Percentiles rank a stretch among this genome's conserved stretches.
phyloP scores from a whole-genome alignment of 35 echinoderm and acorn worm genomes.

The Hemicentrotus pulcherrimus region DNA sequence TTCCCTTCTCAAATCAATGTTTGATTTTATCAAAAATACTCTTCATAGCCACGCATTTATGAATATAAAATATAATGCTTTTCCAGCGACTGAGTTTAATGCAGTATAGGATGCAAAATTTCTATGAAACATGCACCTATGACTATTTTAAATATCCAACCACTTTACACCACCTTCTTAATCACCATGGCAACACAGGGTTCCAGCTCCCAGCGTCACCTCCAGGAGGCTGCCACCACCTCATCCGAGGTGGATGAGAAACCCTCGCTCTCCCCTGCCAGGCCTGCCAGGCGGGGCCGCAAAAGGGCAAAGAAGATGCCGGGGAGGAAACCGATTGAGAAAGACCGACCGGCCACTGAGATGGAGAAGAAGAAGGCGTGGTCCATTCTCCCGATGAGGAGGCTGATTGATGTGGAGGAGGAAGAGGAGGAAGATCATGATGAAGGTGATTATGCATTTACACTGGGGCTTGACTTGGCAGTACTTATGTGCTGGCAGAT shows the following conservation, averaged over 20 bases:
- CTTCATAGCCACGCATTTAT: too few species aligned
- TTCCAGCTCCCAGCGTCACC: slow-evolving; percentile 25
- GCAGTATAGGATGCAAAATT: too few species aligned
- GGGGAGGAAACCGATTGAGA: background rate
- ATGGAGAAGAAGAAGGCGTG: slow-evolving; percentile 38
- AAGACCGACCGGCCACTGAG: slow-evolving; percentile 14
- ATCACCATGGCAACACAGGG: background rate
- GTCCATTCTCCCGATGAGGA: slow-evolving; percentile 25
- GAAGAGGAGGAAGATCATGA: slow-evolving; percentile 1
- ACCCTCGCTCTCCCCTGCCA: background rate
- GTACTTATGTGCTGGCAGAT: too few species aligned
- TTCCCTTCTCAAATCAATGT: too few species aligned
- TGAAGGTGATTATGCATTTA: background rate
- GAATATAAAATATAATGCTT: too few species aligned
- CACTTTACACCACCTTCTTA: background rate
- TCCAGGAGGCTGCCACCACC: background rate
- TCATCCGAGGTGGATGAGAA: background rate
- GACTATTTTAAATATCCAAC: too few species aligned
- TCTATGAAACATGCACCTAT: too few species aligned
- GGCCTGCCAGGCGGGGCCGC: background rate
- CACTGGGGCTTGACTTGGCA: too few species aligned
- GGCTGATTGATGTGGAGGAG: slow-evolving; percentile 33
- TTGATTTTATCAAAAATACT: too few species aligned
- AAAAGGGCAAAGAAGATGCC: background rate
- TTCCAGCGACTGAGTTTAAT: too few species aligned